These are phyloP conservation scores for Leptinotarsa rubiginosa DNA, from an alignment of 2,888 invertebrate species.

Conservation along the genomic window DNA sequence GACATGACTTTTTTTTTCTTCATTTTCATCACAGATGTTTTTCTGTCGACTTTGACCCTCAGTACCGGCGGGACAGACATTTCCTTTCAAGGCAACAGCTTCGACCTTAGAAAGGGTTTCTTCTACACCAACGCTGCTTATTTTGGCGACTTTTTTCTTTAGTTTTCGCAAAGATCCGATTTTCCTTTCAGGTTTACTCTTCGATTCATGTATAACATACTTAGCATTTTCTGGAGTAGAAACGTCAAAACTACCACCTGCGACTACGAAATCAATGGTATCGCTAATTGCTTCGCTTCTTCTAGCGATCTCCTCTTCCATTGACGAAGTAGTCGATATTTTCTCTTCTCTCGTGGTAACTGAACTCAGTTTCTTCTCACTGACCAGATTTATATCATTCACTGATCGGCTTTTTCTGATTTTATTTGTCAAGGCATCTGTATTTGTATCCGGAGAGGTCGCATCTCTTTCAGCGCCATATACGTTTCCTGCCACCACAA, in stretches of 20 bases:
- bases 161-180: constrained; percentile 35
- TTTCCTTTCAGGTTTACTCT: constrained; percentile 27
- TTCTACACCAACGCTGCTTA: neutral
- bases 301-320: neutral
- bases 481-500: constrained; percentile 35
- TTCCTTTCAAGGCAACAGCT: neutral
- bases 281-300: neutral
- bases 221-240: neutral
- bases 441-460: neutral
- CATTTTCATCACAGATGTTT: constrained; percentile 3
- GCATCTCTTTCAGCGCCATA: neutral
- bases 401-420: neutral
- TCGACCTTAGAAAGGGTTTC: neutral
- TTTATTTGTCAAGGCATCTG: neutral
- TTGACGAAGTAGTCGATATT: neutral
- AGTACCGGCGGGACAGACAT: neutral
- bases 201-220: constrained; percentile 5
- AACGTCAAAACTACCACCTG: neutral
- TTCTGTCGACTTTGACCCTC: constrained; percentile 11
- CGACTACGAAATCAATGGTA: neutral
- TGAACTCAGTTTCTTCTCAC: neutral
- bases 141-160: constrained; percentile 17
- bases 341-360: neutral
- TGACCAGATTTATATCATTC: neutral
- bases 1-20: neutral